These are phyloP conservation scores for Pangasius sanitwongsei DNA, from an alignment of 2,797 vertebrate genomes.

Conservation along the genomic window DNA sequence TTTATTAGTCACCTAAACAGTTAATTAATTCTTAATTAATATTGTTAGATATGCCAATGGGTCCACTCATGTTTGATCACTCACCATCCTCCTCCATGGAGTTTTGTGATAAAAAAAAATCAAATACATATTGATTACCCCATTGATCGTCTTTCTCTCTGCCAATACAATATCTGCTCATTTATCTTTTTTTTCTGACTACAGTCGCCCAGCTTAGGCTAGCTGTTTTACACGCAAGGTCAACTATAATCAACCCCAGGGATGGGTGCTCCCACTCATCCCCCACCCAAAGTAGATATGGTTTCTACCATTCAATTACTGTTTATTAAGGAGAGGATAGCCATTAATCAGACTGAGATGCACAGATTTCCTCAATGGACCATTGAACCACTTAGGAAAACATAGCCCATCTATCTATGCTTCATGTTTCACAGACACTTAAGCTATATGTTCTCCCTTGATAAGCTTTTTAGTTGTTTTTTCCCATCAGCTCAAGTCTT, in stretches of 20 bases:
- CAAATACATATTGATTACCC: conserved; percentile 73
- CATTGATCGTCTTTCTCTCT: conserved; percentile 76
- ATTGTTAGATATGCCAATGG: conserved; percentile 81
- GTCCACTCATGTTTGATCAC: conserved; percentile 75
- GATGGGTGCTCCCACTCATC: conserved; percentile 51
- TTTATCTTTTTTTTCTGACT: conserved; percentile 67
- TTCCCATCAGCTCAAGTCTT: not conserved
- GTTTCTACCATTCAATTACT: conserved; percentile 80
- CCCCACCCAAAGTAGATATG: conserved; percentile 68
- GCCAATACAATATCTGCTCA: conserved; percentile 70
- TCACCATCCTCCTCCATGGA: conserved; percentile 76
- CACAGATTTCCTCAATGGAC: conserved; percentile 71
- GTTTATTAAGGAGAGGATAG: conserved; percentile 77
- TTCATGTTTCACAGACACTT: conserved; percentile 58
- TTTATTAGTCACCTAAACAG: conserved; percentile 75
- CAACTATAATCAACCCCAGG: conserved; percentile 76
- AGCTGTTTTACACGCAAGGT: conserved; percentile 77
- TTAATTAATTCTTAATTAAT: conserved; percentile 82
- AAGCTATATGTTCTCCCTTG: conserved; percentile 31
- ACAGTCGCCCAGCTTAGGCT: conserved; percentile 68
- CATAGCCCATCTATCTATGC: conserved; percentile 61
- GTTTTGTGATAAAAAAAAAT: conserved; percentile 80
- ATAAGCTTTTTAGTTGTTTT: conserved; percentile 8
- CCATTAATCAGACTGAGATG: conserved; percentile 78
- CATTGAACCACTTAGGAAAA: conserved; percentile 67